Base-by-base conservation (phyloP, 2,113 vertebrate species). In the Castor canadensis region DNA sequence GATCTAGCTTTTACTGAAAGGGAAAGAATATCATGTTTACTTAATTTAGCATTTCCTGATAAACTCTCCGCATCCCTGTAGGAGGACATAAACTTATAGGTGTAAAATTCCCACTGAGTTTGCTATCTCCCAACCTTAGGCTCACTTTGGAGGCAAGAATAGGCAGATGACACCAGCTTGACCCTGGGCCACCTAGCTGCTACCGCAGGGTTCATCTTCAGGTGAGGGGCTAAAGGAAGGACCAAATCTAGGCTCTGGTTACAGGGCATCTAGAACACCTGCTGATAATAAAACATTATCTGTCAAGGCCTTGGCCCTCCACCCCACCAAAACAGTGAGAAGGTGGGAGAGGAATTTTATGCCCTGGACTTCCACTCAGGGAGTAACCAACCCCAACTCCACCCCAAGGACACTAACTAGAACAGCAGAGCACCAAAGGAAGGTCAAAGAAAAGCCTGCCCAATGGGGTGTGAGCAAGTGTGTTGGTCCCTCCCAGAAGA, bases 261-360 rank as follows among this genome's bases (percentile, higher is more conserved):
- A 97, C 97, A 95, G 96, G 88, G 76, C 91, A 80, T 98, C 98
- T 97, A 98, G 97, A 93, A 95, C 98, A 98, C 97, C 98, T 99
- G 98, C 96, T 96, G 73, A 95, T 94, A 98, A 98, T 98, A 99
- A 99, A 99, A 98, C 98, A 99, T 80, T 93, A 80, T 79, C 96
- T 98, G 98, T 98, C 98, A 98, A 76, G 88, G 40, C 77, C 91
- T 89, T 35, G 28, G 92, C 94, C 93, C 95, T 94, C 91, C 93
- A 93, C 92, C 26, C 87, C 58, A 96, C 88, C 69, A 77, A 97
- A 90, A 95, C 64, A 95, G 16, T 49, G 54, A 91, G 83, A 95
- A 76, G 69, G 62, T 92, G 30, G 71, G 91, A 97, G 93, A 96
- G 90, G 49, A 95, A 98, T 95, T 92, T 81, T 95, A 94, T 90